Conservation (phyloP, 2,888 invertebrate genomes). For the Tanaodytes sp. region DNA sequence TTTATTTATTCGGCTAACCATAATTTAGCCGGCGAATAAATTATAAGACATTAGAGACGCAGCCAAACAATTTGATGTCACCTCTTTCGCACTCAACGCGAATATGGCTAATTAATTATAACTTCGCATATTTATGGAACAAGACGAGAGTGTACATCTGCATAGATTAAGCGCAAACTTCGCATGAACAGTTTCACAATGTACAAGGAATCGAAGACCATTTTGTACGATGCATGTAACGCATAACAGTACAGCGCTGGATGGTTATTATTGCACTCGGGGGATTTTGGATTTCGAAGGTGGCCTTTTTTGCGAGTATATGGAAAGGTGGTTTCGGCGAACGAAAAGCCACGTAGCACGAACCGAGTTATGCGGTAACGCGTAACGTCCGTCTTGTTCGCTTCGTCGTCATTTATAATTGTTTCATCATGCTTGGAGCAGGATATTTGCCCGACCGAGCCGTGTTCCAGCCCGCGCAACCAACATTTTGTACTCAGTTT, state of each 20-base stretch:
- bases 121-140: slow-evolving; percentile 35
- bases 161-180: slow-evolving; percentile 46
- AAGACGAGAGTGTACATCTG: slow-evolving; percentile 21
- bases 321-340: slow-evolving; percentile 50
- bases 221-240: slow-evolving; percentile 41
- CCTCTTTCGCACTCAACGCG: slow-evolving; percentile 34
- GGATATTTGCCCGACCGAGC: slow-evolving; percentile 44
- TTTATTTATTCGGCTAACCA: too few relatives aligned
- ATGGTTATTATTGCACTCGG: slow-evolving; percentile 68
- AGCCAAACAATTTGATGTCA: slow-evolving; percentile 38
- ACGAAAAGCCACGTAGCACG: slow-evolving; percentile 52
- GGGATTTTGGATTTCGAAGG: slow-evolving; percentile 64
- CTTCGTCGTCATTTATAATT: slow-evolving; percentile 66
- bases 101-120: slow-evolving; percentile 43
- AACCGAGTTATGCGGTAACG: slow-evolving; percentile 65
- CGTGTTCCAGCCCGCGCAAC: slow-evolving; percentile 20
- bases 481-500: too few relatives aligned
- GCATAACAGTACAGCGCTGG: slow-evolving; percentile 44
- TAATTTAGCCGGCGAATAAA: slow-evolving; percentile 44
- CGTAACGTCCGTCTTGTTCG: slow-evolving; percentile 63
- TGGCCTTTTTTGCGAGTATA: slow-evolving; percentile 38
- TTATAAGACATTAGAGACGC: slow-evolving; percentile 43
- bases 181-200: slow-evolving; percentile 37
- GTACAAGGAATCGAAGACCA: slow-evolving; percentile 50
- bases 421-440: slow-evolving; percentile 60